Conservation (phyloP, 2,113 vertebrate species). For the Petaurus breviceps region DNA sequence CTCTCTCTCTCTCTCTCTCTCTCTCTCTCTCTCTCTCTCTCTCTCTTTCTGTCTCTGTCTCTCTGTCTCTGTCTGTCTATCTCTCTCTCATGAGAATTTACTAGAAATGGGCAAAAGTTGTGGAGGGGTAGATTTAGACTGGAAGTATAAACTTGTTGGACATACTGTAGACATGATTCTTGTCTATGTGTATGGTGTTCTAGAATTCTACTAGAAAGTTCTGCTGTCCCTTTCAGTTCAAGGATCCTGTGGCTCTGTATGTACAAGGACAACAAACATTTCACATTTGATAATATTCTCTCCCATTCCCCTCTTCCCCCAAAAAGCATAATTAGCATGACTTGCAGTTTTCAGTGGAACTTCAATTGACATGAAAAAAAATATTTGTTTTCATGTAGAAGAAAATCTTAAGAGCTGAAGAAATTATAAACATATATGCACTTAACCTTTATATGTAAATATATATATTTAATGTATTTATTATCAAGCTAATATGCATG, state of each 20-base stretch:
- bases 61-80: too few species aligned
- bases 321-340: too few species aligned
- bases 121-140: background rate
- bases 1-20: too few species aligned
- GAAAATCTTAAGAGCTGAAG: background rate
- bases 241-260: too few species aligned
- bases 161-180: background rate
- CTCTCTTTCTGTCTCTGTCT: too few species aligned
- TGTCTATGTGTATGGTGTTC: background rate
- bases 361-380: background rate
- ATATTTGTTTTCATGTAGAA: background rate
- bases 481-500: constrained; percentile 11
- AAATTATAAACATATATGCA: background rate
- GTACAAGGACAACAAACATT: background rate
- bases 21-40: too few species aligned
- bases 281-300: background rate
- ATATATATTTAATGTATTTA: constrained; percentile 1
- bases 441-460: background rate
- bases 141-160: background rate
- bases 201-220: background rate
- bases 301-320: too few species aligned
- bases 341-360: constrained; percentile 24
- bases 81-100: too few species aligned
- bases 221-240: too few species aligned
- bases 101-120: background rate